phyloP scores from a whole-genome alignment of 2,888 invertebrate species.

The Arge pagana region DNA sequence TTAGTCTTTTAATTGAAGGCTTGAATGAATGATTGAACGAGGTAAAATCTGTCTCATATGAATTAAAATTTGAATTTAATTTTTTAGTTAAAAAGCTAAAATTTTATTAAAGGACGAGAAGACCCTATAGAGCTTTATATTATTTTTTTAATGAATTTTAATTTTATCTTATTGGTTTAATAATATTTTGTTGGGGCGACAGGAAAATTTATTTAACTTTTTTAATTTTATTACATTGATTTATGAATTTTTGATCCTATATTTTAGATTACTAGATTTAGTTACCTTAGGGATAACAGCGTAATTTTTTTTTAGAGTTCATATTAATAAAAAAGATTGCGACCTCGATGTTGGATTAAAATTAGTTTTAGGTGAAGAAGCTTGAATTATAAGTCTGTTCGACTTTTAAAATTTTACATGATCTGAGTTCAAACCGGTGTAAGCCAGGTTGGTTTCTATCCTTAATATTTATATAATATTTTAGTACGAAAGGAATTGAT shows the following conservation, averaged over 20 bases:
- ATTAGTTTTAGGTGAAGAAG: slow-evolving; percentile 69
- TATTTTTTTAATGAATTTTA: slow-evolving; percentile 48
- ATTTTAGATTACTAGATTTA: slow-evolving; percentile 69
- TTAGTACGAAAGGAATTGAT: slow-evolving; percentile 79
- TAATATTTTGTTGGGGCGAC: slow-evolving; percentile 70
- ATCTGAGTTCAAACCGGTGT: slow-evolving; percentile 88
- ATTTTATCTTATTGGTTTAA: slow-evolving; percentile 49
- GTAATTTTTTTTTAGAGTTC: slow-evolving; percentile 78
- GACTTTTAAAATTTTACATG: slow-evolving; percentile 83
- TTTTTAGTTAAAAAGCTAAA: slow-evolving; percentile 70
- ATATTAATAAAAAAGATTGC: slow-evolving; percentile 75
- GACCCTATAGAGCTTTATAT: slow-evolving; percentile 77
- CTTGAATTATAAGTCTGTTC: slow-evolving; percentile 76
- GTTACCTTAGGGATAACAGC: slow-evolving; percentile 87
- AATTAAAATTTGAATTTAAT: slow-evolving; percentile 62
- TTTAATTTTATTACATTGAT: slow-evolving; percentile 56
- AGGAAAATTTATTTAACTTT: slow-evolving; percentile 65
- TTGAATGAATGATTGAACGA: slow-evolving; percentile 78
- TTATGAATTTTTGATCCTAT: slow-evolving; percentile 63
- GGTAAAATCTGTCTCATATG: slow-evolving; percentile 67
- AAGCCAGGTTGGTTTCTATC: slow-evolving; percentile 87
- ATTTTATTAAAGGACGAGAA: slow-evolving; percentile 73
- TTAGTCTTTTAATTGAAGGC: slow-evolving; percentile 79
- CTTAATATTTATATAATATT: slow-evolving; percentile 63
- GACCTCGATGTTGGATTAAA: slow-evolving; percentile 91